Evolutionary conservation across 2,888 invertebrate species (phyloP), one percentile per base, ranked within the genome.

Genomic region (Julus scanicus): DNA sequence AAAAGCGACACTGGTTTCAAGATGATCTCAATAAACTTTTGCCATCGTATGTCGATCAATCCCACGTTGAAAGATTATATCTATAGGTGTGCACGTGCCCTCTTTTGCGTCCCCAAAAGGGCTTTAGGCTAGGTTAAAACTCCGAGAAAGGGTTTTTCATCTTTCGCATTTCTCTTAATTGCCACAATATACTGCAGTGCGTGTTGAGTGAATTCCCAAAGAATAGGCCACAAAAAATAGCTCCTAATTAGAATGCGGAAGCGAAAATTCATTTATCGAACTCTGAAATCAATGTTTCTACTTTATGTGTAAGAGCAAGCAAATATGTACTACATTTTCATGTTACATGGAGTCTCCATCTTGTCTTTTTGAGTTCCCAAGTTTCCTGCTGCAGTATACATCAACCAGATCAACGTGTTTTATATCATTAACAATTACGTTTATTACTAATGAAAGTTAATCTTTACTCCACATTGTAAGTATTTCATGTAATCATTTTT

Each of bases 181-280:
- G 37, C 13, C 37, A 80, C 15, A 5, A 20, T n/a, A 15, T 53
- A 53, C 3, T 53, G 53, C 53, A 53, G 53, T 15, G 53, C 53
- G 53, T 53, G 44, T 8, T 53, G 53, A 53, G 13, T 53, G 15
- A 15, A 53, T 53, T 3, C 53, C 15, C 13, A 11, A 63, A 3
- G 63, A 63, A 71, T 80, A 80, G 80, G 80, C 37, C 37, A 80
- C 29, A 29, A 13, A 29, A 80, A 29, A 37, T 80, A 37, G 80
- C 37, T 29, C 80, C 71, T 80, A 80, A 80, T 80, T 80, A 80
- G 37, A 80, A 80, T 80, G 80, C 80, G 80, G 80, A 80, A 80
- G 37, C 80, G 37, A 80, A 80, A 37, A 63, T 9, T 8, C 63
- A 63, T 63, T 63, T 20, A 63, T 63, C 63, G 20, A 63, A 37